Percentiles rank a stretch among this genome's conserved stretches.
These are phyloP conservation scores for Clarias platycephalus DNA, from an alignment of 2,797 vertebrate species.

Conservation along the genomic window DNA sequence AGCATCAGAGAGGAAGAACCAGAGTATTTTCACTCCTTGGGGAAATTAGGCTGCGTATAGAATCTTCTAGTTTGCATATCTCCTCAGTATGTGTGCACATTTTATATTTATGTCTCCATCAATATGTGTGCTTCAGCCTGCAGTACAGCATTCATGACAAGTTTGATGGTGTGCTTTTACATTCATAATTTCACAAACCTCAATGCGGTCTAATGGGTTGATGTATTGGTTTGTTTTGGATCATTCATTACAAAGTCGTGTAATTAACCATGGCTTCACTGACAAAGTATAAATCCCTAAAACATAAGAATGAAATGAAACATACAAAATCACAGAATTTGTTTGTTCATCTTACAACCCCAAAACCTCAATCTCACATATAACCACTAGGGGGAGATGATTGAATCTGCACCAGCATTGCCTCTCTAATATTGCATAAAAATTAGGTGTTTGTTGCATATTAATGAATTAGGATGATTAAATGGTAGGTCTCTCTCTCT, in stretches of 20 bases:
- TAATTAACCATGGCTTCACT: not conserved
- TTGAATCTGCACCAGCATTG: slow-evolving; percentile 39
- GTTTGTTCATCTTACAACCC: not conserved
- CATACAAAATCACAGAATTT: not conserved
- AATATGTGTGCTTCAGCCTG: not conserved
- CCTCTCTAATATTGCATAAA: not conserved
- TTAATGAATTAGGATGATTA: too few species aligned
- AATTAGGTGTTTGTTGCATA: not conserved
- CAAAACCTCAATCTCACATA: not conserved
- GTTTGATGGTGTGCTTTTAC: not conserved
- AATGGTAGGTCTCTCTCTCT: too few species aligned
- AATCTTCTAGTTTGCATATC: slow-evolving; percentile 15
- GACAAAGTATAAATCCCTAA: slow-evolving; percentile 11
- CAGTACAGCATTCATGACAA: not conserved
- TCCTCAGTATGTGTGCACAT: slow-evolving; percentile 13
- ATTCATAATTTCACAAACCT: not conserved
- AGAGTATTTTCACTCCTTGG: slow-evolving; percentile 38
- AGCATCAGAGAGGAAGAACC: slow-evolving; percentile 30
- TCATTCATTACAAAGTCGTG: slow-evolving; percentile 14
- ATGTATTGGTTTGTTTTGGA: not conserved
- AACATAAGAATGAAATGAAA: not conserved
- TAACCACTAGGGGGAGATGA: slow-evolving; percentile 67
- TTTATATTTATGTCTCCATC: slow-evolving; percentile 2
- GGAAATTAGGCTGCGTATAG: slow-evolving; percentile 17
- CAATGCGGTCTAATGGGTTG: not conserved